Percentiles rank a stretch among this genome's conserved stretches.
phyloP scores from a whole-genome alignment of 2,797 vertebrate species.

The Pseudochirops corinnae region DNA sequence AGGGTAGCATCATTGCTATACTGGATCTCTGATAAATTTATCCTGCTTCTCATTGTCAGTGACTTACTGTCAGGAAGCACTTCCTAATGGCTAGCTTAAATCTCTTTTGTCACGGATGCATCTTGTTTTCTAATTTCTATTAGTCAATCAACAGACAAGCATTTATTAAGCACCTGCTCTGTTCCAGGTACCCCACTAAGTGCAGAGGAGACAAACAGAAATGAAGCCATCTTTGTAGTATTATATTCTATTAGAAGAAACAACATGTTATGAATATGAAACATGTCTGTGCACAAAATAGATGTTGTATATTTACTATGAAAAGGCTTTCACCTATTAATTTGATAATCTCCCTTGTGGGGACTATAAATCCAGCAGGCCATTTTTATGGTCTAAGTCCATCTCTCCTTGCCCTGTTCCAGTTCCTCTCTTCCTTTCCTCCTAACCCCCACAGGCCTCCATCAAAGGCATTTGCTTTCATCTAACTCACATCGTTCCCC shows the following conservation, averaged over 20 bases:
- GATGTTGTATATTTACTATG: neutral
- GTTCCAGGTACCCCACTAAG: neutral
- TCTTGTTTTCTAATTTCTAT: neutral
- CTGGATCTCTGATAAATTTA: neutral
- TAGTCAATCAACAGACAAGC: neutral
- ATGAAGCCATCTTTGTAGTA: neutral
- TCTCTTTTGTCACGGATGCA: neutral
- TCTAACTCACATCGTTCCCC: fast-evolving
- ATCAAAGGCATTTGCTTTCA: neutral
- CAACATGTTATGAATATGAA: neutral
- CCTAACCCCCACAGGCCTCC: fast-evolving
- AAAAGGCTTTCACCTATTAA: neutral
- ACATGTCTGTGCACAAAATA: neutral
- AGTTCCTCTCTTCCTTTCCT: neutral
- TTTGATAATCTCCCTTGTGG: neutral
- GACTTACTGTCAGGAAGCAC: neutral
- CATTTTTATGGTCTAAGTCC: neutral
- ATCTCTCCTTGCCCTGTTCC: neutral
- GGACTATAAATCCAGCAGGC: neutral
- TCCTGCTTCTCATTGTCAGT: neutral
- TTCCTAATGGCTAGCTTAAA: neutral
- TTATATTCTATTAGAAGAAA: neutral
- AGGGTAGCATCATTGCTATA: neutral
- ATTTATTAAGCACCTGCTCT: neutral
- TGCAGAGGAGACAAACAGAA: neutral